These are phyloP conservation scores for Drosophila quadrilineata DNA, from an alignment of 1,140 invertebrate species.

Conservation along the genomic window DNA sequence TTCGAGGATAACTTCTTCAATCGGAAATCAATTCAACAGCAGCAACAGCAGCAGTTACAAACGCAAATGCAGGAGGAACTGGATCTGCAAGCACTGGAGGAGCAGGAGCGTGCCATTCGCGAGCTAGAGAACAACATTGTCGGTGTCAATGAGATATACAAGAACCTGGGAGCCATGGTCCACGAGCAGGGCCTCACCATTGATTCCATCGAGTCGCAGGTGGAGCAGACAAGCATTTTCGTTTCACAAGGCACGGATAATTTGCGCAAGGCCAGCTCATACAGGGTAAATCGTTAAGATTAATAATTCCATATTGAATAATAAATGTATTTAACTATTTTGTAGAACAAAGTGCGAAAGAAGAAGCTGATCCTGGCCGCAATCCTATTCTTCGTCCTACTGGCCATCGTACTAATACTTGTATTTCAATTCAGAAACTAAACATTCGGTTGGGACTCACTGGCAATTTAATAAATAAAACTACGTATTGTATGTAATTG, in stretches of 20 bases:
- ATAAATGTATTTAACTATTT: conserved; percentile 68
- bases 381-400: conserved; percentile 86
- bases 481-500: conserved; percentile 20
- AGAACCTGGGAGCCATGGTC: conserved; percentile 97
- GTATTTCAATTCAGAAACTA: conserved; percentile 75
- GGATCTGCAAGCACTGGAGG: conserved; percentile 91
- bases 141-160: conserved; percentile 99
- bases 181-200: conserved; percentile 98
- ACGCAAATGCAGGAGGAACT: conserved; percentile 90
- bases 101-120: conserved; percentile 94
- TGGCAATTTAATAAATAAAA: conserved; percentile 16
- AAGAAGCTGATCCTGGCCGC: conserved; percentile 91
- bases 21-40: conserved; percentile 81
- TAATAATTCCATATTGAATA: background rate
- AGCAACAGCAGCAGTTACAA: conserved; percentile 85
- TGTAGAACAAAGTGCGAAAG: conserved; percentile 91
- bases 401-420: conserved; percentile 85
- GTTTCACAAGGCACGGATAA: conserved; percentile 92
- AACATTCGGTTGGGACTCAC: conserved; percentile 11
- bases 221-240: conserved; percentile 93
- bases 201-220: conserved; percentile 97
- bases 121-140: conserved; percentile 96
- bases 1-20: conserved; percentile 80
- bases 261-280: conserved; percentile 90
- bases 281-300: conserved; percentile 84